Conservation (phyloP, 1,140 invertebrate genomes). For the Drosophila parabipectinata region DNA sequence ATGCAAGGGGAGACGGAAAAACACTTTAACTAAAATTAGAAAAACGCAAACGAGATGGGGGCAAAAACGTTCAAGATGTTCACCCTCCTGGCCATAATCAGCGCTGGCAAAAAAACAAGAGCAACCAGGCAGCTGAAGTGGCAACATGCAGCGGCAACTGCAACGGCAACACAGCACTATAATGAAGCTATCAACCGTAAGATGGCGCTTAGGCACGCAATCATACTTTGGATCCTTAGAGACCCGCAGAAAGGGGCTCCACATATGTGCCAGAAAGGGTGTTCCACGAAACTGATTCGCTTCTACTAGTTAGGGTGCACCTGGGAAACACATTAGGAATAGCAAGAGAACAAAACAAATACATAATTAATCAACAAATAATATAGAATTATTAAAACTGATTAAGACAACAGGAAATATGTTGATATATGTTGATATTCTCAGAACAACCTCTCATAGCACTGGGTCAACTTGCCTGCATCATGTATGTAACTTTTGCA, state of each 20-base stretch:
- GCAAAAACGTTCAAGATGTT: slow-evolving; percentile 54
- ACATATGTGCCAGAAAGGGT: neutral
- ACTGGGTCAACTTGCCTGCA: slow-evolving; percentile 24
- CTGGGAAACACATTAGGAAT: no score
- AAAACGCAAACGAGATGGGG: slow-evolving; percentile 54
- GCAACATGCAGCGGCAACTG: slow-evolving; percentile 18
- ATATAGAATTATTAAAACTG: no score
- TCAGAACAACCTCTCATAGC: slow-evolving; percentile 1
- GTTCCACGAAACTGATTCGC: slow-evolving; percentile 2
- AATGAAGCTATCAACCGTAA: slow-evolving; percentile 81
- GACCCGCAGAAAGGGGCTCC: slow-evolving; percentile 25
- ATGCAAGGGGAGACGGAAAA: slow-evolving; percentile 47
- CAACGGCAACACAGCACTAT: slow-evolving; percentile 60
- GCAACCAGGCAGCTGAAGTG: slow-evolving; percentile 3
- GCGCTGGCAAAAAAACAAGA: slow-evolving; percentile 64
- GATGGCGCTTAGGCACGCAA: slow-evolving; percentile 80
- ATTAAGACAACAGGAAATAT: no score
- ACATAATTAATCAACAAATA: no score
- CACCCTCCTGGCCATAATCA: slow-evolving; percentile 54
- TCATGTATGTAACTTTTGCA: slow-evolving; percentile 43
- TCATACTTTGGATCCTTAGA: slow-evolving; percentile 60
- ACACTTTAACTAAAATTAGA: slow-evolving; percentile 53
- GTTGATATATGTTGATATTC: neutral
- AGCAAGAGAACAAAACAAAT: no score
- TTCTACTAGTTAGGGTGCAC: no score